A percentile compares a stretch with the other conserved stretches of the same genome.
phyloP scores from a whole-genome alignment of 2,113 vertebrate species.

The Isichthys henryi region DNA sequence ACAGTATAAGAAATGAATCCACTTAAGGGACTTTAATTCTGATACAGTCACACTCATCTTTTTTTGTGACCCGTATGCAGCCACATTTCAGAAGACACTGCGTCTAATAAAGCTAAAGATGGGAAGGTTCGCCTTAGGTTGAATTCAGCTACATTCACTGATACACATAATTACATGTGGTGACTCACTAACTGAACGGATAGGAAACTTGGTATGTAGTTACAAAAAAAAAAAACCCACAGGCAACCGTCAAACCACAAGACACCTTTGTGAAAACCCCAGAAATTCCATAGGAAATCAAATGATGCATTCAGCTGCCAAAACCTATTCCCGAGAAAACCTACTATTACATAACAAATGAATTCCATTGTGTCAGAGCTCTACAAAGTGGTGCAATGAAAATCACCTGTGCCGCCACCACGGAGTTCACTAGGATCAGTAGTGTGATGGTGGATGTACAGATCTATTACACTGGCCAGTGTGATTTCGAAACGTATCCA shows the following conservation, averaged over 20 bases:
- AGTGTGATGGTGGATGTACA: not conserved
- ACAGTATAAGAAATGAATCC: not conserved
- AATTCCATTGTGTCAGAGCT: not conserved
- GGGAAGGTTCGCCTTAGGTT: not conserved
- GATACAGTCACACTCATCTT: not conserved
- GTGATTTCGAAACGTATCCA: not conserved
- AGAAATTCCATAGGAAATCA: not conserved
- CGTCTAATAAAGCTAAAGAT: not conserved
- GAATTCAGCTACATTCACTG: not conserved
- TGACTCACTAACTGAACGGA: not conserved
- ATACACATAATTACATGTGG: not conserved
- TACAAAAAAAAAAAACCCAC: not conserved
- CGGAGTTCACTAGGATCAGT: not conserved
- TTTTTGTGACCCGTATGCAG: not conserved
- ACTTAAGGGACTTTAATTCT: not conserved
- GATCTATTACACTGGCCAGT: not conserved
- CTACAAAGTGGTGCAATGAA: not conserved
- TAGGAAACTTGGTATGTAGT: not conserved
- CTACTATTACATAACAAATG: not conserved
- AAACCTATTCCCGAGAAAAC: not conserved
- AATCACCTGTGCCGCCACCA: not conserved
- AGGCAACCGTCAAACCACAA: not conserved
- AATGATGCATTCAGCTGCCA: not conserved
- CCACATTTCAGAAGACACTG: not conserved
- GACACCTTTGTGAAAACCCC: not conserved